A percentile compares a stretch with the other conserved stretches of the same genome.
phyloP scores from a whole-genome alignment of 2,888 invertebrate species.

The Hypercompe scribonia region DNA sequence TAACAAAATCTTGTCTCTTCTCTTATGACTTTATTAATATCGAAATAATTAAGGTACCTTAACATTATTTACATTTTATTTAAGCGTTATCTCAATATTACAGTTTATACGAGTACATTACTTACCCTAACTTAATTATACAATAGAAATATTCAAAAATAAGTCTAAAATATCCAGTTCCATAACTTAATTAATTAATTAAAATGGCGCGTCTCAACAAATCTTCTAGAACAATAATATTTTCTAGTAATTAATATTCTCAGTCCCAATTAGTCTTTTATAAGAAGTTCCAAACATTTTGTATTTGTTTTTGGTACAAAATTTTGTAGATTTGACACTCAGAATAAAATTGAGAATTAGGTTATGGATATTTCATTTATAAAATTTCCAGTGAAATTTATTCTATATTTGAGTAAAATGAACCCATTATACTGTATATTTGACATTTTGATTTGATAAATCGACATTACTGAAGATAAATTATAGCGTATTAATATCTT shows the following conservation, averaged over 20 bases:
- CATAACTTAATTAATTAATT: conserved; percentile 10
- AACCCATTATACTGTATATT: neutral
- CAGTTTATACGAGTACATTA: neutral
- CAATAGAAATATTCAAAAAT: neutral
- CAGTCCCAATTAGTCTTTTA: conserved; percentile 4
- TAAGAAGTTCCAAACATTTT: conserved; percentile 7
- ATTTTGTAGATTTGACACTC: neutral
- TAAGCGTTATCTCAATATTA: neutral
- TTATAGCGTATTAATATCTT: neutral
- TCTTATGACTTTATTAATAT: conserved; percentile 14
- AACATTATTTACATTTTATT: conserved; percentile 15
- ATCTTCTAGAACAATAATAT: conserved; percentile 2
- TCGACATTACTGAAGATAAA: neutral
- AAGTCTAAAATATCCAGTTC: conserved; percentile 6
- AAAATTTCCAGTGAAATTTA: neutral
- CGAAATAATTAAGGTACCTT: conserved; percentile 12
- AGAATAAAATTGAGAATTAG: conserved; percentile 28
- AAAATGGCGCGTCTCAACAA: neutral
- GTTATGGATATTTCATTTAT: conserved; percentile 6
- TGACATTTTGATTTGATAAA: neutral
- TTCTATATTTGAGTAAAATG: neutral
- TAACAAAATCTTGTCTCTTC: neutral
- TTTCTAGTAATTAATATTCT: conserved; percentile 15
- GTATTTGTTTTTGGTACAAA: conserved; percentile 5
- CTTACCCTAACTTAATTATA: conserved; percentile 10